Percentiles rank a stretch among this genome's conserved stretches.
Evolutionary conservation across 2,113 vertebrate genomes (phyloP).

Genomic region (Aythya baeri): DNA sequence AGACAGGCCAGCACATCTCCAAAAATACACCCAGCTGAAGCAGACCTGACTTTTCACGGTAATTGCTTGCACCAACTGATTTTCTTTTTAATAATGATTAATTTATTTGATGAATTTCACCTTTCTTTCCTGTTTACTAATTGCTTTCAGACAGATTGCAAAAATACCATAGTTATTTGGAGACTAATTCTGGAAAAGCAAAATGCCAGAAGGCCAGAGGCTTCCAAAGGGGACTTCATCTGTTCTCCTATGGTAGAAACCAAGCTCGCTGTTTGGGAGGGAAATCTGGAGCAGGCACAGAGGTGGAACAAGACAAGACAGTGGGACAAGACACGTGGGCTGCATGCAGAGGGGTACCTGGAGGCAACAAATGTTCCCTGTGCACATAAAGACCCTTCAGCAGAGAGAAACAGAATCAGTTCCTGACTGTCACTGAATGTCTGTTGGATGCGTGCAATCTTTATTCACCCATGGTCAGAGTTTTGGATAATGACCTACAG

Average conservation of each 20-base stretch:
- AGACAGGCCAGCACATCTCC: neutral
- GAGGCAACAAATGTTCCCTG: neutral
- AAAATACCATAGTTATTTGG: neutral
- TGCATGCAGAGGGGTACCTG: neutral
- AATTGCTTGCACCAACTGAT: neutral
- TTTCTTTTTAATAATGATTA: neutral
- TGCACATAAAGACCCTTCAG: accelerated
- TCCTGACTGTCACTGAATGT: neutral
- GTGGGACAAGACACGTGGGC: neutral
- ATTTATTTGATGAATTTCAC: neutral
- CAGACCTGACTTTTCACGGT: neutral
- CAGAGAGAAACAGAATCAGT: neutral
- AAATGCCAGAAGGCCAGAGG: neutral
- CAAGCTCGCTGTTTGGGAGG: neutral
- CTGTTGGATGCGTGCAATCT: neutral
- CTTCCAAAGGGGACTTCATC: neutral
- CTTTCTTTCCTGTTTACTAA: neutral
- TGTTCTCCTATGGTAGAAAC: neutral
- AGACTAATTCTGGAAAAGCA: neutral
- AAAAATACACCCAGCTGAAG: neutral
- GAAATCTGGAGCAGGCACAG: neutral
- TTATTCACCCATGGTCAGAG: neutral
- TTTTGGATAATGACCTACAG: neutral
- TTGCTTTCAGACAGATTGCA: neutral
- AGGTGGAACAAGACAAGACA: neutral